These are phyloP conservation scores for Martes martes DNA, from an alignment of 2,113 vertebrate species.

Conservation along the genomic window DNA sequence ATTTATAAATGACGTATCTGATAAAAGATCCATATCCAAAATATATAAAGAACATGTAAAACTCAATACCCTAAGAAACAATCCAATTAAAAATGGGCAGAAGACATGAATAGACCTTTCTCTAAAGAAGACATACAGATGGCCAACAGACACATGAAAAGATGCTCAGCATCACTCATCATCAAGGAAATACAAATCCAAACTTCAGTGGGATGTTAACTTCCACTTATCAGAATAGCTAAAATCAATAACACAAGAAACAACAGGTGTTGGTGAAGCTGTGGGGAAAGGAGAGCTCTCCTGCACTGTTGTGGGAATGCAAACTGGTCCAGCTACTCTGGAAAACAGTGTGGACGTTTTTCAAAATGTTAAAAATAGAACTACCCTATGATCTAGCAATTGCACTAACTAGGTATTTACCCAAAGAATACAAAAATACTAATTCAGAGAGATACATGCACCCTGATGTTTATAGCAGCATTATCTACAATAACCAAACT, in stretches of 20 bases:
- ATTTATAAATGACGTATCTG: neutral
- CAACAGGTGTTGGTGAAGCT: neutral
- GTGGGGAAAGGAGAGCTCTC: neutral
- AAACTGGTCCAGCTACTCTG: neutral
- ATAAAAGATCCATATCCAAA: neutral
- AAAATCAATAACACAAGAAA: neutral
- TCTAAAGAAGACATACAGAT: neutral
- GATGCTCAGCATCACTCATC: neutral
- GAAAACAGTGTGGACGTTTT: neutral
- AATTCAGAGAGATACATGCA: neutral
- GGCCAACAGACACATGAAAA: neutral
- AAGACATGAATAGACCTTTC: neutral
- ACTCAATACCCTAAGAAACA: neutral
- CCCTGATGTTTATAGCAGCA: neutral
- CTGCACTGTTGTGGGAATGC: neutral
- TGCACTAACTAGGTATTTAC: neutral
- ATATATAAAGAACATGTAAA: neutral
- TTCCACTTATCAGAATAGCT: neutral
- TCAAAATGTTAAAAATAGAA: neutral
- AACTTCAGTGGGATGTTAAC: neutral
- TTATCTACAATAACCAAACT: neutral
- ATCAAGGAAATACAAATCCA: neutral
- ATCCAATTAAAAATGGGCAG: neutral
- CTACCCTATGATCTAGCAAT: neutral
- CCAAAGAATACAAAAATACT: neutral